These are phyloP conservation scores for Cephus pygmeus DNA, from an alignment of 2,888 invertebrate species.

Conservation along the genomic window DNA sequence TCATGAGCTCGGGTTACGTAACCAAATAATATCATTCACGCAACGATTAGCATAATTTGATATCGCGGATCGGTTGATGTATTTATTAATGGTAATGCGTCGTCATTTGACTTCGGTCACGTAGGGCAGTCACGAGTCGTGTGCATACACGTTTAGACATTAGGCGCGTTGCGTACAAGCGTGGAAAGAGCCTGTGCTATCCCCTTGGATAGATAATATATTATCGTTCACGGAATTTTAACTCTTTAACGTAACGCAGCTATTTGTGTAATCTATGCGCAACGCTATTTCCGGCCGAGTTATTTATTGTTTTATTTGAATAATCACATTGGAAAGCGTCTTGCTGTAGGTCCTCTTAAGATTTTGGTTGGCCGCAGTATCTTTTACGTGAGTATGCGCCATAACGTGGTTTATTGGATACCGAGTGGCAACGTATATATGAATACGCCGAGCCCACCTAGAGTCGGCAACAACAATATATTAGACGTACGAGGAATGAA, in stretches of 20 bases:
- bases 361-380: constrained; percentile 20
- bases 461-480: not conserved
- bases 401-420: not conserved
- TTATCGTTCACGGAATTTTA: constrained; percentile 38
- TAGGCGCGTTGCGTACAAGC: not conserved
- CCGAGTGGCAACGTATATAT: not conserved
- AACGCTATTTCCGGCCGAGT: constrained; percentile 40
- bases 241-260: constrained; percentile 18
- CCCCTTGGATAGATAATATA: constrained; percentile 43
- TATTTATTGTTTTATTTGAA: constrained; percentile 56
- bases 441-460: not conserved
- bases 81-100: constrained; percentile 46
- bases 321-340: constrained; percentile 52
- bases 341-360: constrained; percentile 34
- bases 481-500: not conserved
- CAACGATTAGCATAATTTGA: constrained; percentile 56
- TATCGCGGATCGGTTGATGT: constrained; percentile 41
- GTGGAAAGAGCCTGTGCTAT: not conserved
- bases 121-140: not conserved
- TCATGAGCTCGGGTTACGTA: constrained; percentile 35
- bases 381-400: not conserved
- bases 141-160: not conserved
- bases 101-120: constrained; percentile 15
- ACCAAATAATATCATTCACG: constrained; percentile 52
- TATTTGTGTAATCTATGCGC: constrained; percentile 40